Evolutionary conservation across 1,140 invertebrate species (phyloP).

Genomic region (Rhopalosiphum maidis): DNA sequence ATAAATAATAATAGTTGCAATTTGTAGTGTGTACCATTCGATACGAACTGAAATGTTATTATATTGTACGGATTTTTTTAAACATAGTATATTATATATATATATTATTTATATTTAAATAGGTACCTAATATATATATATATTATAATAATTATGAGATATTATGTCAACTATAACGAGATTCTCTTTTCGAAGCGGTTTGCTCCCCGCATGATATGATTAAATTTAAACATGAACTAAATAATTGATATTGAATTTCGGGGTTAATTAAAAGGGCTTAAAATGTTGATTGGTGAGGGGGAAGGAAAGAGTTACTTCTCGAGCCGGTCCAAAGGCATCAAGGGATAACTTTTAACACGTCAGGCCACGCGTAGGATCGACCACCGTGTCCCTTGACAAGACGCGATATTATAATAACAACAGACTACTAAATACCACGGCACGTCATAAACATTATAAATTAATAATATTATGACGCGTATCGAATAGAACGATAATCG

Average conservation of each 20-base stretch:
- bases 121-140: background rate
- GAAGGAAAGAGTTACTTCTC: background rate
- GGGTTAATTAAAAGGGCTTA: background rate
- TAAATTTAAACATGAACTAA: background rate
- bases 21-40: background rate
- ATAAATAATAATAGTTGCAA: background rate
- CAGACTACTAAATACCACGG: background rate
- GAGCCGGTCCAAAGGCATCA: background rate
- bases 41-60: background rate
- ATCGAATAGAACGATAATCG: background rate
- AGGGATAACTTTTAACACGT: background rate
- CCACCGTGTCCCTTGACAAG: background rate
- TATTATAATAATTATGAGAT: background rate
- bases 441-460: background rate
- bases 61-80: background rate
- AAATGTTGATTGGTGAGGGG: background rate
- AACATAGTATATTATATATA: no score
- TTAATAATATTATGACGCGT: background rate
- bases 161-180: background rate
- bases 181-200: background rate
- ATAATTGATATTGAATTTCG: background rate
- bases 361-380: background rate
- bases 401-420: background rate
- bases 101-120: background rate
- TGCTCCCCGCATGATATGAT: background rate